These are phyloP conservation scores for Ammodytes marinus DNA, from an alignment of 2,113 vertebrate species.

Conservation along the genomic window DNA sequence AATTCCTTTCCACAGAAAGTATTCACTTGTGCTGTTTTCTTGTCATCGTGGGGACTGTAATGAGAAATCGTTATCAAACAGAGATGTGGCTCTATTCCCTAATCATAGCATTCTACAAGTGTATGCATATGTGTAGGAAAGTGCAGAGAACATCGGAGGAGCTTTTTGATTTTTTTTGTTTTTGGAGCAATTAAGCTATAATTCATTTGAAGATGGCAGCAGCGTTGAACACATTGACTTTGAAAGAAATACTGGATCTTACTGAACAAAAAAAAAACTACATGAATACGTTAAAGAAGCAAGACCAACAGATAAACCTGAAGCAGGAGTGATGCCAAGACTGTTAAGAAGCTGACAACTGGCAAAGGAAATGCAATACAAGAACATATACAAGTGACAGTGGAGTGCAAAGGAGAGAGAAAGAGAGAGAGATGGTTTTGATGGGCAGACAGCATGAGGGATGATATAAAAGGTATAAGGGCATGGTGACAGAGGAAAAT, in stretches of 20 bases:
- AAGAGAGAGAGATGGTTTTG: neutral
- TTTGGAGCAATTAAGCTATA: neutral
- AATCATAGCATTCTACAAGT: conserved; percentile 34
- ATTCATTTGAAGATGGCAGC: neutral
- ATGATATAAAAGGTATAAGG: conserved; percentile 39
- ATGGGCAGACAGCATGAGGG: conserved; percentile 13
- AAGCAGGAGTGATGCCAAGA: conserved; percentile 11
- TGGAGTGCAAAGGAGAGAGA: conserved; percentile 21
- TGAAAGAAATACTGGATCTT: neutral
- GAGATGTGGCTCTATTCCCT: conserved; percentile 34
- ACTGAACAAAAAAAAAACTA: neutral
- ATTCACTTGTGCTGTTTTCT: conserved; percentile 44
- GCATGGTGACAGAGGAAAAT: neutral
- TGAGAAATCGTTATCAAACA: conserved; percentile 47
- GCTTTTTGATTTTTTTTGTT: neutral
- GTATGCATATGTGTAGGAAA: neutral
- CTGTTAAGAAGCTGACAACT: conserved; percentile 26
- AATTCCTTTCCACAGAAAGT: conserved; percentile 64
- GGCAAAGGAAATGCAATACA: conserved; percentile 20
- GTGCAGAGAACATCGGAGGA: neutral
- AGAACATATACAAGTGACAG: conserved; percentile 47
- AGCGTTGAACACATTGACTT: neutral
- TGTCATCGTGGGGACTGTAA: conserved; percentile 42
- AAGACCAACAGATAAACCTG: conserved; percentile 3
- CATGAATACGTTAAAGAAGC: neutral